phyloP scores from a whole-genome alignment of 2,113 vertebrate genomes.

The Shinisaurus crocodilurus region DNA sequence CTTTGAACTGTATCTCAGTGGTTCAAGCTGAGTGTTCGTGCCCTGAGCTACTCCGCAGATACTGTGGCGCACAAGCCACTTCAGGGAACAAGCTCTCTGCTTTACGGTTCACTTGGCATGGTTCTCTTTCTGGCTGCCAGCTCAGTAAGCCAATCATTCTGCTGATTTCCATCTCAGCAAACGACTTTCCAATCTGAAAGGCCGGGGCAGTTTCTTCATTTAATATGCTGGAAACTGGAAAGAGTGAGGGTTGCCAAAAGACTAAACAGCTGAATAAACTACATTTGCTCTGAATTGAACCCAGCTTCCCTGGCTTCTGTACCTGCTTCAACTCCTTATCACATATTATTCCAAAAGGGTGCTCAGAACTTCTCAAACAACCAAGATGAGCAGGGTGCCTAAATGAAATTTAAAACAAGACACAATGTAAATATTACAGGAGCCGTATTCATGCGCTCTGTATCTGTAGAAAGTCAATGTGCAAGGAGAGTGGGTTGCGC shows the following conservation, averaged over 20 bases:
- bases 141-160: neutral
- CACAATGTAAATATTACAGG: neutral
- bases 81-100: neutral
- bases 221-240: neutral
- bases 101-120: neutral
- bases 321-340: neutral
- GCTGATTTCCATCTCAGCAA: neutral
- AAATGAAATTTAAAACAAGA: neutral
- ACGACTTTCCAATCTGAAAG: conserved; percentile 1
- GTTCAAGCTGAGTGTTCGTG: neutral
- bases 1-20: neutral
- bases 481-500: too few relatives aligned
- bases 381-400: neutral
- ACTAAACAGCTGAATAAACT: accelerated
- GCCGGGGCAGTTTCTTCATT: neutral
- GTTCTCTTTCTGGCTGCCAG: neutral
- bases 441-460: too few relatives aligned
- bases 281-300: neutral
- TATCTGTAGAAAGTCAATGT: too few relatives aligned
- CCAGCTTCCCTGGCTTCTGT: neutral
- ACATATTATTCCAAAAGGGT: neutral
- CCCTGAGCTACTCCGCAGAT: too few relatives aligned
- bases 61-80: neutral
- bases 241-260: neutral
- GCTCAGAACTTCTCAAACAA: neutral